Base-by-base conservation (phyloP, 2,888 invertebrate genomes). In the Dioctria rufipes region DNA sequence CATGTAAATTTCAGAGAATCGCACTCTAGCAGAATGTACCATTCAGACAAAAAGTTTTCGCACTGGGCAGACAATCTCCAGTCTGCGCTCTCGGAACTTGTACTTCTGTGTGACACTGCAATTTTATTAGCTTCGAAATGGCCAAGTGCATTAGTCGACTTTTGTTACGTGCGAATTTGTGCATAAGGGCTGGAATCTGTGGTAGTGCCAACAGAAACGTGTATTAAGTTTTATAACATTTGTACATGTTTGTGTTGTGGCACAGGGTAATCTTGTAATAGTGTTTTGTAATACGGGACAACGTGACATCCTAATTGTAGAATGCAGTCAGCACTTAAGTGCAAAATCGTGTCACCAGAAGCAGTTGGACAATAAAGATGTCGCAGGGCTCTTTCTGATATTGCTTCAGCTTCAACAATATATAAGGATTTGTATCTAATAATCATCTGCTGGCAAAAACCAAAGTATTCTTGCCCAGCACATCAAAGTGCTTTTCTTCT, bases 341-440 rank as follows among this genome's bases (percentile, higher is more conserved):
- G 89, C 88, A 88, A 89, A 88, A 88, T 88, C 88, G 88, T 88
- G 88, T 88, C 89, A 88, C 86, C 87, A 88, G 87, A 86, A 88
- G 87, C 83, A 82, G 73, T 83, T 82, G 78, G 81, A 83, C 81
- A 79, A 79, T 79, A 79, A 79, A 79, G 79, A 79, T 79, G 79
- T 79, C 79, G 63, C 4, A 11, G 43, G 3, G 63, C 60, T 75
- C 58, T 60, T 42, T n/a, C 42, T 5, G 40, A 8, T 40, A 58
- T n/a, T 51, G 73, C 43, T 60, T 60, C 40, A 54, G 73, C 4
- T 69, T 51, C 49, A 11, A 11, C 11, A 4, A 5, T 5, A 46
- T 49, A 77, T 8, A 73, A 54, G 37, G 49, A 77, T 77, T 77
- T 25, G 73, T 58, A 54, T 73, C 54, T 5, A n/a, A 13, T 43